Base-by-base conservation (phyloP, 2,797 vertebrate genomes). In the Tapirus indicus region DNA sequence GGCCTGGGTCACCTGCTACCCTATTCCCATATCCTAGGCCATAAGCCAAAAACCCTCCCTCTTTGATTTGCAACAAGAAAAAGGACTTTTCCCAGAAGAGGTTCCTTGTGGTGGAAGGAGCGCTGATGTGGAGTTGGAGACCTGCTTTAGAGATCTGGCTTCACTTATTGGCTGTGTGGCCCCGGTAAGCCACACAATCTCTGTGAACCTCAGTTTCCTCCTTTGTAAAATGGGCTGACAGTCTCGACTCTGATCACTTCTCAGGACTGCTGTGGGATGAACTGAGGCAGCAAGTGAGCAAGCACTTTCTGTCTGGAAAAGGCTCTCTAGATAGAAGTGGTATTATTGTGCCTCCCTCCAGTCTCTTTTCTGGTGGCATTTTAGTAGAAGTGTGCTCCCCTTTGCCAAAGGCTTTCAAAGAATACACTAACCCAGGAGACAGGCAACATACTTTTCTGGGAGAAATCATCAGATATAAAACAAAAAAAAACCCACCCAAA, bases 381-480 rank as follows among this genome's bases (percentile, higher is more conserved):
- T 97, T 80, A 97, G 84, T 78, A 83, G 78, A 96, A 94, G 85
- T 88, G 60, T 83, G 88, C 74, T 98, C 95, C 79, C 92, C 56
- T 97, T 68, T 88, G 82, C 86, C 95, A 97, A 78, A 92, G 94
- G 13, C 68, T 98, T 96, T 97, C 95, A 97, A 87, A 98, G n/a
- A 27, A 97, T 96, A 97, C 92, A 94, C 97, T 97, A 96, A 97
- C 95, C 97, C 97, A 82, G 92, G 93, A 96, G 96, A 91, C 0
- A 16, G 97, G 83, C 97, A 98, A 98, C 98, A 98, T 96, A 93
- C 97, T 98, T 97, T 98, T 87, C 95, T 98, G 97, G 97, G 91
- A 3, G 69, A 97, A 97, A 98, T 97, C 93, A 97, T 97, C 96
- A 93, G 97, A 97, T 88, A 86, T 97, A 97, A 78, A 96, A 92